Evolutionary conservation across 2,888 invertebrate genomes (phyloP), one percentile per base, ranked within the genome.

Genomic region (Drosophila multiciliata): DNA sequence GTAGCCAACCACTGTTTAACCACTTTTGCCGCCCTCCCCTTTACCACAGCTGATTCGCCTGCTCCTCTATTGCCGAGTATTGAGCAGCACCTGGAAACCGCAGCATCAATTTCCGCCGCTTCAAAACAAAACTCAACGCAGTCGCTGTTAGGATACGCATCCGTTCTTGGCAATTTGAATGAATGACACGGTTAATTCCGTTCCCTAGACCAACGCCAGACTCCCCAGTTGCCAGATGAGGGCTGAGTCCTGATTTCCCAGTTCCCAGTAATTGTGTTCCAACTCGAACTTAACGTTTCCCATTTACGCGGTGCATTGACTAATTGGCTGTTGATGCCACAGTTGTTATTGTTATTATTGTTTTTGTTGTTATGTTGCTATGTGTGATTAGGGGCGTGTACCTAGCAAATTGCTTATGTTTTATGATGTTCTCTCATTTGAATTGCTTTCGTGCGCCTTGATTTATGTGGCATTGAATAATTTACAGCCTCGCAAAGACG

Each of bases 391-490:
- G 48, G 61, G 54, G 48, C 42, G 52, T 55, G 54, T 57, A 5
- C 29, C 57, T 20, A 32, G 45, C 32, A 33, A 45, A 50, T 59
- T 68, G 64, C 57, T 35, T 26, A 38, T 42, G 55, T 40, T 52
- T 52, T 15, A 49, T 58, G 57, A 23, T 68, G 58, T 36, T 26
- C 35, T 38, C 59, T 48, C 52, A 67, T 61, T 67, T 66, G 65
- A 70, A 68, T 70, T 70, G 71, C 54, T 53, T 80, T 59, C 73
- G 73, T 57, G 54, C 20, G 66, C 61, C 74, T 73, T 85, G 84
- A 85, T 85, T 85, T 89, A 85, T 85, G 85, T 82, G 73, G 85
- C 85, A 70, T 70, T 73, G 70, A 78, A 79, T 83, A 84, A 85
- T 87, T 83, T 82, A 76, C 76, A 75, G 68, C 66, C 71, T 60